A percentile compares a stretch with the other conserved stretches of the same genome.
Conservation (phyloP, 2,113 vertebrate species). For the Choloepus hoffmanni region DNA sequence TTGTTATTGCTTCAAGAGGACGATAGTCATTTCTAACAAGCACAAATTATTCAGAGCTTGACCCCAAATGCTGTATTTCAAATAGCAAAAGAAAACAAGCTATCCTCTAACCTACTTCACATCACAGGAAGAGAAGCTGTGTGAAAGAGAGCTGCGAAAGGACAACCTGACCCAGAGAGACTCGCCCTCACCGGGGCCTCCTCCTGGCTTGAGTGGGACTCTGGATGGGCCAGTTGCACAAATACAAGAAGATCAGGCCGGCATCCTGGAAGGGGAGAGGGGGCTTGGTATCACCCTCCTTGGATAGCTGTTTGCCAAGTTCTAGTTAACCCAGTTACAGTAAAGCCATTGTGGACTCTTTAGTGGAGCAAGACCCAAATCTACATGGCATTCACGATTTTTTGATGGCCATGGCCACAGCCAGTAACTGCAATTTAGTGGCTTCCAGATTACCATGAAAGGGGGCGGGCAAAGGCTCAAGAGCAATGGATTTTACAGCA, state of each 20-base stretch:
- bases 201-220: constrained; percentile 64
- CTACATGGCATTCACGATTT: constrained; percentile 76
- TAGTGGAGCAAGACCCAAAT: constrained; percentile 80
- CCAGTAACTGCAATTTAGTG: constrained; percentile 76
- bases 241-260: constrained; percentile 82
- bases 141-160: constrained; percentile 76
- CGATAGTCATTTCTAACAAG: constrained; percentile 80
- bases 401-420: constrained; percentile 72
- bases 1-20: constrained; percentile 76
- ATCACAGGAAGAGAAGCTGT: constrained; percentile 73
- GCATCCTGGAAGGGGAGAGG: constrained; percentile 80
- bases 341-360: constrained; percentile 80
- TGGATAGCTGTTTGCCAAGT: constrained; percentile 73
- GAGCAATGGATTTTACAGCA: constrained; percentile 67
- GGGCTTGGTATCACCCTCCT: constrained; percentile 76
- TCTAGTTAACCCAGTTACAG: constrained; percentile 81
- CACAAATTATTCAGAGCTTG: constrained; percentile 81
- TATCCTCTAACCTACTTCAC: constrained; percentile 79
- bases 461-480: constrained; percentile 75
- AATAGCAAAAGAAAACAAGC: constrained; percentile 81
- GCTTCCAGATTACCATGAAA: constrained; percentile 77
- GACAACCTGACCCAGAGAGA: constrained; percentile 79
- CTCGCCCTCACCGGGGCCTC: constrained; percentile 56
- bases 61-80: constrained; percentile 80
- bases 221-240: constrained; percentile 77